Conservation (phyloP, 2,113 vertebrate species). For the Dipodomys spectabilis region DNA sequence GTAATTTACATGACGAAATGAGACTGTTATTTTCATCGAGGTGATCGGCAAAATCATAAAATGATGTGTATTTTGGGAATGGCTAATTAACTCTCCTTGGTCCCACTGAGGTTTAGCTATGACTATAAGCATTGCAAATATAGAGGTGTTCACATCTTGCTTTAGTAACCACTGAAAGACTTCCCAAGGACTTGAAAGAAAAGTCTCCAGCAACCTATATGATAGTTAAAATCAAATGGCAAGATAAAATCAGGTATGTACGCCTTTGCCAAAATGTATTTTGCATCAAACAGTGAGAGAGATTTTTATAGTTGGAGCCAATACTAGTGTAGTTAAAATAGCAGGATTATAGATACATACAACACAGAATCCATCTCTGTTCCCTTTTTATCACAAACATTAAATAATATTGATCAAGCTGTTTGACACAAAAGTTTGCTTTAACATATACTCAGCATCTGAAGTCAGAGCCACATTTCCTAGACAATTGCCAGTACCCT, state of each 20-base stretch:
- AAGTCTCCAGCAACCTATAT: conserved; percentile 42
- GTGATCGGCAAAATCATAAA: conserved; percentile 79
- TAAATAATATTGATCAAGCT: conserved; percentile 78
- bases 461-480: conserved; percentile 62
- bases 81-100: conserved; percentile 66
- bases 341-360: conserved; percentile 60
- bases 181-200: conserved; percentile 44
- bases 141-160: conserved; percentile 59
- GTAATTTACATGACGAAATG: conserved; percentile 75
- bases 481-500: conserved; percentile 70
- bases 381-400: conserved; percentile 79
- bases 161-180: conserved; percentile 35
- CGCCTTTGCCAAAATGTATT: conserved; percentile 54
- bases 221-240: conserved; percentile 15
- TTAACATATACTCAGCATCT: conserved; percentile 68
- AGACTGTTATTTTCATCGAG: conserved; percentile 69
- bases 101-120: conserved; percentile 60
- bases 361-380: conserved; percentile 61
- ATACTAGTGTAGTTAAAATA: conserved; percentile 71
- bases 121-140: conserved; percentile 27
- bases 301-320: conserved; percentile 58
- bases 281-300: conserved; percentile 71
- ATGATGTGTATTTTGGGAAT: conserved; percentile 75
- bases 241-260: not conserved
- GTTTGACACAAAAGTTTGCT: conserved; percentile 81